Conservation (phyloP, 2,113 vertebrate species). For the Entelurus aequoreus region DNA sequence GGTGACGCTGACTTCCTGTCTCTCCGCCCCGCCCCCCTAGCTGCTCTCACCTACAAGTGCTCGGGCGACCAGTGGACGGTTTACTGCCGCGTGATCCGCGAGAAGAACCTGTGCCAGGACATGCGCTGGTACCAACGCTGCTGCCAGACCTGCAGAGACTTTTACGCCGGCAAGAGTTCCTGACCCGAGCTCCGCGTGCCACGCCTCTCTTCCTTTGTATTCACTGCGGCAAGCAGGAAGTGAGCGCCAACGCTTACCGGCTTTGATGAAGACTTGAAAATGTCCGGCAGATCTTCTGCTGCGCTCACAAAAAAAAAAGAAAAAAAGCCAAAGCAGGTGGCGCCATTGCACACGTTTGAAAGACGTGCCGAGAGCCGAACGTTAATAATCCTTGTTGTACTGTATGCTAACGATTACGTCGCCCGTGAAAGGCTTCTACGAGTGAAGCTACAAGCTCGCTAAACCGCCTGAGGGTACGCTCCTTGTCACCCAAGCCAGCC, state of each 20-base stretch:
- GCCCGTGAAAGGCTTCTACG: too few relatives aligned
- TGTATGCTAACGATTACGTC: neutral
- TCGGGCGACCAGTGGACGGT: conserved; percentile 12
- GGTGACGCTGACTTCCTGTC: neutral
- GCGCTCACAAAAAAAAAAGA: neutral
- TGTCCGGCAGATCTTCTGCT: neutral
- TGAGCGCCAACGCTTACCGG: neutral
- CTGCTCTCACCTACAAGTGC: conserved; percentile 12
- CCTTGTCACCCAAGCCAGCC: too few relatives aligned
- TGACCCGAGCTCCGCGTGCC: neutral
- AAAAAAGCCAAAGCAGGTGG: neutral
- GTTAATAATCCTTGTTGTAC: neutral
- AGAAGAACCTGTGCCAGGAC: conserved; percentile 13
- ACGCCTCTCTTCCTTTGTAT: too few relatives aligned
- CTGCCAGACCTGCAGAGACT: conserved; percentile 13
- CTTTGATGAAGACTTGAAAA: neutral
- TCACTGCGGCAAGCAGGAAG: neutral
- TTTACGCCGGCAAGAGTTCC: conserved; percentile 2
- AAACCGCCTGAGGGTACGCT: too few relatives aligned
- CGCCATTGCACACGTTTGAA: neutral
- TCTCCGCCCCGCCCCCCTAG: neutral
- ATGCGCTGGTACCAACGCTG: conserved; percentile 16
- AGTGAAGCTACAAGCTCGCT: neutral
- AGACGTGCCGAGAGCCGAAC: too few relatives aligned
- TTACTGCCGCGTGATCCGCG: conserved; percentile 11